Base-by-base conservation (phyloP, 1,140 invertebrate species). In the Stegodyphus mimosarum region DNA sequence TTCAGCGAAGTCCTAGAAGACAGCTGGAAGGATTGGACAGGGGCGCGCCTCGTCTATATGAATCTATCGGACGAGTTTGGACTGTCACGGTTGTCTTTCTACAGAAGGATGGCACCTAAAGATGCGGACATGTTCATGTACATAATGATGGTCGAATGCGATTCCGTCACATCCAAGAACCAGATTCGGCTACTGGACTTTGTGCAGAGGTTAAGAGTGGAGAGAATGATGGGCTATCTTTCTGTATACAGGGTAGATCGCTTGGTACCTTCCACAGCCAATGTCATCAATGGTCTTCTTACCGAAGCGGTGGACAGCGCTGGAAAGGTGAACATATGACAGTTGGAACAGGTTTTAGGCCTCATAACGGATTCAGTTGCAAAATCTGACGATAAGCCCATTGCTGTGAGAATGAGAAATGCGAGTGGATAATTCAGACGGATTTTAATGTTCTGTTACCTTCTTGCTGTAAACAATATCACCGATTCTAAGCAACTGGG, bases 21-120 rank as follows among this genome's bases (percentile, higher is more conserved):
- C 33, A 90, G 89, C 5, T 92, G 91, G 91, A 92, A 91, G 87
- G 91, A 92, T 69, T 92, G 91, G 91, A 92, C 91, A 5, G 91
- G 91, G n/a, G 91, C 91, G 4, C 87, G 91, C 7, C 88, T 90
- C 75, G 89, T 92, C 48, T 92, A 92, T 87, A 88, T 91, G 84
- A 89, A 91, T 79, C 89, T 92, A 1, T 89, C 91, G 0, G 88
- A 90, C 69, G 90, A 91, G 13, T 89, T 92, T 78, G 90, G 91
- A 9, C 88, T 92, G 6, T 87, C 88, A 7, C 87, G 90, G 75
- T 90, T 92, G 9, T 89, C 89, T 33, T 90, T 92, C 78, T 91
- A 90, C 80, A 53, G 81, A n/a, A 76, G 91, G 17, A 87, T 90
- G 18, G 88, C 89, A 6, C 91, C 91, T 0, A 71, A 90, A 70